Evolutionary conservation across 2,888 invertebrate species (phyloP), one percentile per base, ranked within the genome.

Genomic region (Phymatocera aterrima): DNA sequence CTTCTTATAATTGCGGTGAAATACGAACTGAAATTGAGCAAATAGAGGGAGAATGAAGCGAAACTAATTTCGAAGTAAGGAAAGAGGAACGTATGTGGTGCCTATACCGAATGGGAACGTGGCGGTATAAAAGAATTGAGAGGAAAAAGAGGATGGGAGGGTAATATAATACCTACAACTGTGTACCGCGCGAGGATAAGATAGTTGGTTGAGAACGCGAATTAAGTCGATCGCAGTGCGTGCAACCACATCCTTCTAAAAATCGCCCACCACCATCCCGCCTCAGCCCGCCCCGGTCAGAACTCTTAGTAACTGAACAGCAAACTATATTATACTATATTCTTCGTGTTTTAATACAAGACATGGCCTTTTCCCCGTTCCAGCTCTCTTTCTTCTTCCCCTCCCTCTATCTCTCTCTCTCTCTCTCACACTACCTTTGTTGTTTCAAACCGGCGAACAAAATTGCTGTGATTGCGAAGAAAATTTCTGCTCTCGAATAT

Each of bases 171-270:
- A 43, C 12, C 43, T 43, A 43, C 43, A 43, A 6, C 6, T 12
- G 37, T 34, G 37, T 6, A 37, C n/a, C 37, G 37, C 3, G 57
- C 24, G 57, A 57, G 28, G 24, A 28, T n/a, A 43, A 43, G 12
- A 12, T 60, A 40, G 24, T 46, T 15, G 21, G 10, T 46, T 21
- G 84, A 87, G 87, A 83, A 86, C 87, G 88, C 88, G 89, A 89
- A 89, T 89, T 89, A 89, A 89, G 88, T 89, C 87, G 88, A 89
- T 89, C 89, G 89, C 85, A 83, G 87, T 89, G 89, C 89, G 89
- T 89, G 89, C 89, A 89, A 89, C 89, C 89, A 89, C 89, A 89
- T 89, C 89, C 89, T 89, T 88, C 87, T 75, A 57, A 75, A n/a
- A 75, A 86, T 88, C 85, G 83, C 82, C 82, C 82, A 80, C 82